phyloP scores from a whole-genome alignment of 2,797 vertebrate genomes.

The Micrastur ruficollis region DNA sequence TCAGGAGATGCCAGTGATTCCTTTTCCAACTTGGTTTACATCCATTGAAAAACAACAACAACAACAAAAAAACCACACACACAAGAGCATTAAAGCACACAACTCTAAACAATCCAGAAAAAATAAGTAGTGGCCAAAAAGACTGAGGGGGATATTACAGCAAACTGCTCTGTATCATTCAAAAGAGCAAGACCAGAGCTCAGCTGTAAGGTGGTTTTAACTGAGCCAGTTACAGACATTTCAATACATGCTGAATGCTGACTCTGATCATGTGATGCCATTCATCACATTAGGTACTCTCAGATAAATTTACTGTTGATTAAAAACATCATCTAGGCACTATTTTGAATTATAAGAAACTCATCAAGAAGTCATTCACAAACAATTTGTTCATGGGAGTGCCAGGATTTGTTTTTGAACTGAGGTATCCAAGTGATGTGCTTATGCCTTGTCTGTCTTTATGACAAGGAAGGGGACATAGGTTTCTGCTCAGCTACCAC shows the following conservation, averaged over 20 bases:
- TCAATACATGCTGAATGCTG: not conserved
- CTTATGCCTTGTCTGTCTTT: not conserved
- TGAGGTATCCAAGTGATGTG: not conserved
- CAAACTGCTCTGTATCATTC: not conserved
- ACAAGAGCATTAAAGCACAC: not conserved
- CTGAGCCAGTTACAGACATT: not conserved
- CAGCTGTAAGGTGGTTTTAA: not conserved
- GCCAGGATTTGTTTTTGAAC: not conserved
- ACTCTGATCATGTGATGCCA: not conserved
- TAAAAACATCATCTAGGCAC: not conserved
- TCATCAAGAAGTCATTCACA: not conserved
- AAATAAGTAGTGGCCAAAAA: not conserved
- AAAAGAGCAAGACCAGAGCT: not conserved
- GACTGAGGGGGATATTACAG: not conserved
- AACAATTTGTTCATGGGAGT: not conserved
- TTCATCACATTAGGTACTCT: not conserved
- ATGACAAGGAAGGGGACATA: rapidly evolving
- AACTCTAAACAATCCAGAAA: not conserved
- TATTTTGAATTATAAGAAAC: not conserved
- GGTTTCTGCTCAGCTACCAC: not conserved
- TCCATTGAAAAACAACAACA: not conserved
- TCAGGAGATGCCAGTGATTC: not conserved
- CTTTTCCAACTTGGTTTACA: not conserved
- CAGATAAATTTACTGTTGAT: not conserved
- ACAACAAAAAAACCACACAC: not conserved